These are phyloP conservation scores for Lacerta viridis DNA, from an alignment of 2,797 vertebrate species.

Conservation along the genomic window DNA sequence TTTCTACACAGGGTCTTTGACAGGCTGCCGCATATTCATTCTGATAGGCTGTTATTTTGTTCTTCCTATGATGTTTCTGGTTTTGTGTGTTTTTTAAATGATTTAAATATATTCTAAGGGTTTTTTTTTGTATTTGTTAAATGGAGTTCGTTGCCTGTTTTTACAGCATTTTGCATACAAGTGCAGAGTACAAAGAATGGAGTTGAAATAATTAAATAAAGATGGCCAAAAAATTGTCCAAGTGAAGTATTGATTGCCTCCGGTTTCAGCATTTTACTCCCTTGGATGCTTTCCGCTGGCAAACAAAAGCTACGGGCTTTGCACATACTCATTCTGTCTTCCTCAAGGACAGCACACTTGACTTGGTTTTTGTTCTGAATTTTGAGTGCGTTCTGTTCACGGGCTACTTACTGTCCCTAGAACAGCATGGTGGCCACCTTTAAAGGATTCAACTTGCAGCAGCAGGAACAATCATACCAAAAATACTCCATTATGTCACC, in stretches of 20 bases:
- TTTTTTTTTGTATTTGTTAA: not conserved
- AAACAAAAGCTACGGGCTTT: constrained; percentile 17
- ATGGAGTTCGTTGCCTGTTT: not conserved
- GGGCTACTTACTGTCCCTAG: not conserved
- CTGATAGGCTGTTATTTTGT: not conserved
- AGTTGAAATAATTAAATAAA: constrained; percentile 5
- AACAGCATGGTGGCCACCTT: not conserved
- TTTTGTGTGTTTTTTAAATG: not conserved
- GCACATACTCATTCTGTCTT: not conserved
- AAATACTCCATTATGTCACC: not conserved
- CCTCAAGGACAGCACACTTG: not conserved
- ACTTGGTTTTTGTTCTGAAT: not conserved
- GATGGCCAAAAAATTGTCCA: not conserved
- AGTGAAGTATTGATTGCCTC: not conserved
- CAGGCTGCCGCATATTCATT: not conserved
- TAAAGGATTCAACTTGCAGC: constrained; percentile 24
- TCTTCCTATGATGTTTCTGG: not conserved
- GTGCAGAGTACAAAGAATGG: not conserved
- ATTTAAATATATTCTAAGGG: not conserved
- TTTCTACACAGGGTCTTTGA: not conserved
- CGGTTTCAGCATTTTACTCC: constrained; percentile 14
- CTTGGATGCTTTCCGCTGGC: not conserved
- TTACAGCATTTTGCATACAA: not conserved
- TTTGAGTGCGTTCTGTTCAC: constrained; percentile 1
- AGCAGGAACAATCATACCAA: constrained; percentile 16